Evolutionary conservation across 2,888 invertebrate genomes (phyloP).

Genomic region (Eupithecia pulchellata): DNA sequence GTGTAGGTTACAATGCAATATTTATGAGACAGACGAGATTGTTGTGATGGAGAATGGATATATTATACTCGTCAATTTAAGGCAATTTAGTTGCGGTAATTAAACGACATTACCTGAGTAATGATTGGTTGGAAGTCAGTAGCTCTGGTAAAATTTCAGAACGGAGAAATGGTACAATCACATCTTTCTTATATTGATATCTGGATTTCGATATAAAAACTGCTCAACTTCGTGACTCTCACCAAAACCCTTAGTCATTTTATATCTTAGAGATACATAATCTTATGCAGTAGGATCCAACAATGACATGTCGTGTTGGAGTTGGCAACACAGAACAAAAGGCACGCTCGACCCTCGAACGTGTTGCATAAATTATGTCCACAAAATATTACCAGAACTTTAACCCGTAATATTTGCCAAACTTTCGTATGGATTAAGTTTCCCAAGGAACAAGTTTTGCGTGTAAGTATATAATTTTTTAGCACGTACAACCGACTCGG

Average conservation of each 20-base stretch:
- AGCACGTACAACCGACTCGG: conserved; percentile 50
- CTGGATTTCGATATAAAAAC: neutral
- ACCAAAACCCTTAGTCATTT: neutral
- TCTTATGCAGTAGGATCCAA: conserved; percentile 10
- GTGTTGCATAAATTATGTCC: conserved; percentile 50
- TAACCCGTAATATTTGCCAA: conserved; percentile 30
- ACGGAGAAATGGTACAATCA: neutral
- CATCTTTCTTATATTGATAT: neutral
- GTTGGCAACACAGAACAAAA: conserved; percentile 31
- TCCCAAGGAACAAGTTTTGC: conserved; percentile 30
- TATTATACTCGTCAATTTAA: neutral
- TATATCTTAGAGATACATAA: neutral
- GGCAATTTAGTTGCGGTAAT: neutral
- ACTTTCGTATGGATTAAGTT: conserved; percentile 39
- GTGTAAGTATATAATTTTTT: conserved; percentile 36
- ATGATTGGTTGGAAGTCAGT: neutral
- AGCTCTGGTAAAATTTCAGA: neutral
- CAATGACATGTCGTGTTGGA: conserved; percentile 29
- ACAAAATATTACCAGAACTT: conserved; percentile 33
- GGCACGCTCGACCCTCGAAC: conserved; percentile 42
- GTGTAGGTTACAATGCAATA: neutral
- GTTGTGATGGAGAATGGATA: neutral
- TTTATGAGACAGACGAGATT: neutral
- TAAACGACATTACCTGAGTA: neutral
- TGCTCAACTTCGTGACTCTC: neutral